A percentile compares a stretch with the other conserved stretches of the same genome.
These are phyloP conservation scores for Punctoribates punctum DNA, from an alignment of 2,888 invertebrate species.

Conservation along the genomic window DNA sequence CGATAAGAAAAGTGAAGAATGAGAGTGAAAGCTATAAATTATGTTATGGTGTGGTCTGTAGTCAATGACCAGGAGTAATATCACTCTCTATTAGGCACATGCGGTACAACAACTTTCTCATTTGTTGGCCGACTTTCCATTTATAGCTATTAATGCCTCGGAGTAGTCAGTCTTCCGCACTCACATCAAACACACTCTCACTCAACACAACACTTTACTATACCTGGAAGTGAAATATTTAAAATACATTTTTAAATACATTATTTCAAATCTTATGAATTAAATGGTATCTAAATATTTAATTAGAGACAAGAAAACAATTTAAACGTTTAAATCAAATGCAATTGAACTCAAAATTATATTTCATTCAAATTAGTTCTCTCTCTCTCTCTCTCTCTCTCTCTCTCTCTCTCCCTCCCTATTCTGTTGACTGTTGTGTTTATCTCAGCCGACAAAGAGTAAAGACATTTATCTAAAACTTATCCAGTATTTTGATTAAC, in stretches of 20 bases:
- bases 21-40: conserved; percentile 28
- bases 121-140: conserved; percentile 28
- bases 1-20: background rate
- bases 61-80: conserved; percentile 17
- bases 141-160: conserved; percentile 21
- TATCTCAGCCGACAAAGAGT: background rate
- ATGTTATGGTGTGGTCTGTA: conserved; percentile 15
- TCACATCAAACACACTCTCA: background rate
- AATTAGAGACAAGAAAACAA: background rate
- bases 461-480: too few relatives aligned
- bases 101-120: conserved; percentile 24
- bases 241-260: background rate
- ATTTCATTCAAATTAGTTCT: background rate
- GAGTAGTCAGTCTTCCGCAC: conserved; percentile 32
- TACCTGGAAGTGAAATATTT: conserved; percentile 23
- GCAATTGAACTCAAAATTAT: background rate
- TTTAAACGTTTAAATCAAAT: background rate
- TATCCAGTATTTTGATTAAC: background rate
- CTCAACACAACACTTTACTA: background rate
- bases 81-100: conserved; percentile 1
- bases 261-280: background rate
- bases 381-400: conserved; percentile 13
- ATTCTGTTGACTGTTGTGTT: background rate
- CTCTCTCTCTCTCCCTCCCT: background rate
- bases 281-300: conserved; percentile 1